These are phyloP conservation scores for Temnothorax rugatulus DNA, from an alignment of 2,888 invertebrate genomes.

Conservation along the genomic window DNA sequence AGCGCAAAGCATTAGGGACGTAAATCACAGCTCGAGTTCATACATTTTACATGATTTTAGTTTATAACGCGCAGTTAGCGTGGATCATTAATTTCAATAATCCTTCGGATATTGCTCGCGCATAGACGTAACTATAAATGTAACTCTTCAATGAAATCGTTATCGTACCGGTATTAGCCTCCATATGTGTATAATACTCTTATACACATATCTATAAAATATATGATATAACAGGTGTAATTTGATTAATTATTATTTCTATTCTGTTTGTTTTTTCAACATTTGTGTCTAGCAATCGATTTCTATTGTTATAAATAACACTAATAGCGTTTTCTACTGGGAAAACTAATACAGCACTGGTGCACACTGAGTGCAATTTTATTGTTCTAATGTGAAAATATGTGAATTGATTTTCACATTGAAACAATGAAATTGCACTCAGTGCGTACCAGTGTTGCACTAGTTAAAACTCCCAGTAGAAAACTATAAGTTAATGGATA, in stretches of 20 bases:
- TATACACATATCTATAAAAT: background rate
- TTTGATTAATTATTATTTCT: background rate
- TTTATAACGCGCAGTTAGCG: slow-evolving; percentile 60
- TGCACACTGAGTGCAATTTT: too few species aligned
- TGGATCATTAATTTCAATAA: slow-evolving; percentile 58
- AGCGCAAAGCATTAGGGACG: slow-evolving; percentile 58
- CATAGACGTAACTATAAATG: slow-evolving; percentile 30
- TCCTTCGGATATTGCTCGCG: slow-evolving; percentile 48
- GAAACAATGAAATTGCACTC: too few species aligned
- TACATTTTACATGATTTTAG: slow-evolving; percentile 62
- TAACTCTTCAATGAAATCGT: slow-evolving; percentile 14
- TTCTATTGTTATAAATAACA: slow-evolving; percentile 18
- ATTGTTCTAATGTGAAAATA: too few species aligned
- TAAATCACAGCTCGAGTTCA: slow-evolving; percentile 60
- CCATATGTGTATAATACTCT: background rate
- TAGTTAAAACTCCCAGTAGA: too few species aligned
- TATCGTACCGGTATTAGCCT: background rate
- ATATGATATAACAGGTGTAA: background rate
- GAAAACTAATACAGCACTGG: too few species aligned
- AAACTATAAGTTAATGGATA: slow-evolving; percentile 11
- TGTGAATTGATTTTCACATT: too few species aligned
- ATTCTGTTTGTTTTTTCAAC: background rate
- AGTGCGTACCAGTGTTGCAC: too few species aligned
- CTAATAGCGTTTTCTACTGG: background rate
- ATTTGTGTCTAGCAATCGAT: background rate